Evolutionary conservation across 2,888 invertebrate genomes (phyloP), one percentile per base, ranked within the genome.

Genomic region (Tortricodes alternella): DNA sequence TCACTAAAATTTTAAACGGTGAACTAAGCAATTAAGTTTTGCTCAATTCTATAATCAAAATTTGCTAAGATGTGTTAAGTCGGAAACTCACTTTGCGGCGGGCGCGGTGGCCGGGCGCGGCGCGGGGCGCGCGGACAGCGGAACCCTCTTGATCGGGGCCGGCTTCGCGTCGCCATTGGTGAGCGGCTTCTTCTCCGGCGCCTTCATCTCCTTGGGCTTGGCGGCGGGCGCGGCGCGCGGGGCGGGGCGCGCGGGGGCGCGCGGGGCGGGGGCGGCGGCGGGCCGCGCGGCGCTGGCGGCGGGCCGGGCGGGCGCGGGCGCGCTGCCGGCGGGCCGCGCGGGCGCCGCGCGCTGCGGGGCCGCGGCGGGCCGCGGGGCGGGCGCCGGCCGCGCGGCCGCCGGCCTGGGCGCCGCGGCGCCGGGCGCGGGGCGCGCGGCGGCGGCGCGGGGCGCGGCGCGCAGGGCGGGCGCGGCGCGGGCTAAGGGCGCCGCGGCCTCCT

Each of bases 141-240:
- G 32, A 23, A 16, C 16, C 32, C 13, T 32, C 59, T 58, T 67
- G 46, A 46, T 46, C 21, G 53, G 37, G 8, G 65, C 63, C 2
- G 67, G 57, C 69, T 92, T 92, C 1, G 78, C 83, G 46, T 93
- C 93, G 8, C 93, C 93, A 67, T 93, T 93, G 1, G 89, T 70
- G 6, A 92, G 73, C 0, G 92, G 86, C 70, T 92, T 92, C 70
- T 88, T 92, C 19, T 92, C 92, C 0, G 73, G 64, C 5, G 73
- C 69, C 49, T 74, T 74, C 18, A 71, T 67, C 32, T 68, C 67
- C 24, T 72, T 71, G 8, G 74, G 65, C 29, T 73, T 80, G 21
- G 80, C 57, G 16, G 71, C 67, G 4, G 69, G 66, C 11, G 69
- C 61, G 18, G 72, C 53, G 67, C 13, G 37, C 11, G 32, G 27